Percentiles rank a stretch among this genome's conserved stretches.
phyloP scores from a whole-genome alignment of 2,797 vertebrate species.

The Sebastes itinus region DNA sequence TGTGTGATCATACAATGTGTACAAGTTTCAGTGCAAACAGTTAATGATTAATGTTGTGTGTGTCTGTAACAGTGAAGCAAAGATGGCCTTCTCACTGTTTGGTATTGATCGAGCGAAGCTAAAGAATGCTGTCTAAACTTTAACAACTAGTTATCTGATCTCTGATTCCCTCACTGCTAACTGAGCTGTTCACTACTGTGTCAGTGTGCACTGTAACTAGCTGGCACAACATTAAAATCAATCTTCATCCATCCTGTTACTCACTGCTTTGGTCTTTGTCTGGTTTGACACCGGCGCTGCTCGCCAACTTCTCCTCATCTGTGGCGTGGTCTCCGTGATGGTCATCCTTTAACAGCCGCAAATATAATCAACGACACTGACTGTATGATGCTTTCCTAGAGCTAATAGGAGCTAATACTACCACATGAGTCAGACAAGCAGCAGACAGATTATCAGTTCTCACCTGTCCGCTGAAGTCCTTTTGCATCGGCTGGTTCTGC shows the following conservation, averaged over 20 bases:
- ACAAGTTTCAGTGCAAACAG: slow-evolving; percentile 15
- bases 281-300: slow-evolving; percentile 74
- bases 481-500: slow-evolving; percentile 76
- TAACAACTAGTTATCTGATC: slow-evolving; percentile 32
- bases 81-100: slow-evolving; percentile 34
- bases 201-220: neutral
- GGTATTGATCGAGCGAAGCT: slow-evolving; percentile 32
- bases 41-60: slow-evolving; percentile 43
- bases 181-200: neutral
- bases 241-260: slow-evolving; percentile 20
- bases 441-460: neutral
- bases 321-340: slow-evolving; percentile 87
- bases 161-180: neutral
- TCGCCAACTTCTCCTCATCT: slow-evolving; percentile 94
- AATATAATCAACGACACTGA: neutral
- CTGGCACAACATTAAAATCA: neutral
- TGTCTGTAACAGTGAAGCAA: slow-evolving; percentile 20
- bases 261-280: slow-evolving; percentile 78
- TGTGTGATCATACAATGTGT: neutral
- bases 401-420: neutral
- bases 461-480: slow-evolving; percentile 83
- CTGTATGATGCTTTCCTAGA: neutral
- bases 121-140: slow-evolving; percentile 31
- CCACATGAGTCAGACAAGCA: neutral
- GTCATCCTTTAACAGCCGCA: slow-evolving; percentile 75